Percentiles rank a stretch among this genome's conserved stretches.
Conservation (phyloP, 2,888 invertebrate genomes). For the Aphodius granarius region DNA sequence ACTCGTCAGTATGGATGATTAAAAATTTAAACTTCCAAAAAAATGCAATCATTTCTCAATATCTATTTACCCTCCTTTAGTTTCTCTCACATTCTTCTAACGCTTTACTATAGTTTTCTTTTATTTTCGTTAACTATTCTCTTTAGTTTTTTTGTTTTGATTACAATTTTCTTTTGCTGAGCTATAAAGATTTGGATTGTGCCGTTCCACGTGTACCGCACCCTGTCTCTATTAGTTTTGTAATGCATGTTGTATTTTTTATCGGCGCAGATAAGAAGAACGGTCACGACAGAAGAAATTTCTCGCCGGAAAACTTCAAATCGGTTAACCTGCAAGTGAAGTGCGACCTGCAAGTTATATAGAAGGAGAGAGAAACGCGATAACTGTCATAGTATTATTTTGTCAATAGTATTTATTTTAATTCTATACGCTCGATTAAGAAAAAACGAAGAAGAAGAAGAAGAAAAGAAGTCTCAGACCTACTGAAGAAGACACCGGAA, state of each 20-base stretch:
- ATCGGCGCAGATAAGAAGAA: constrained; percentile 48
- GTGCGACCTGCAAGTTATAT: constrained; percentile 39
- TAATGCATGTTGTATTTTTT: constrained; percentile 42
- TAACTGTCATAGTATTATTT: background rate
- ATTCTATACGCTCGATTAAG: background rate
- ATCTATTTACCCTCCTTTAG: constrained; percentile 27
- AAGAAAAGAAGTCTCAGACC: background rate
- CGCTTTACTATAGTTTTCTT: background rate
- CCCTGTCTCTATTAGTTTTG: constrained; percentile 22
- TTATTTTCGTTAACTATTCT: background rate
- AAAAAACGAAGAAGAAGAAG: background rate
- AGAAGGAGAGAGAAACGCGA: background rate
- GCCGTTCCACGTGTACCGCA: constrained; percentile 15
- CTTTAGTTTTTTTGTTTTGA: constrained; percentile 12
- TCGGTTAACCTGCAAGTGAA: constrained; percentile 52
- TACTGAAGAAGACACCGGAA: background rate
- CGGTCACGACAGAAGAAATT: constrained; percentile 49
- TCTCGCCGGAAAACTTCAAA: constrained; percentile 48
- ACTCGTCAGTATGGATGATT: constrained; percentile 83
- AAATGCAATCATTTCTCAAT: constrained; percentile 22
- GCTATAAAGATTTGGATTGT: constrained; percentile 18
- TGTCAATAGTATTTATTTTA: background rate
- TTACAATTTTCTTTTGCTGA: background rate
- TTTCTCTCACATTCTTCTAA: constrained; percentile 20
- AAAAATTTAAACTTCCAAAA: constrained; percentile 51